Evolutionary conservation across 2,113 vertebrate genomes (phyloP).

Genomic region (Paramisgurnus dabryanus): DNA sequence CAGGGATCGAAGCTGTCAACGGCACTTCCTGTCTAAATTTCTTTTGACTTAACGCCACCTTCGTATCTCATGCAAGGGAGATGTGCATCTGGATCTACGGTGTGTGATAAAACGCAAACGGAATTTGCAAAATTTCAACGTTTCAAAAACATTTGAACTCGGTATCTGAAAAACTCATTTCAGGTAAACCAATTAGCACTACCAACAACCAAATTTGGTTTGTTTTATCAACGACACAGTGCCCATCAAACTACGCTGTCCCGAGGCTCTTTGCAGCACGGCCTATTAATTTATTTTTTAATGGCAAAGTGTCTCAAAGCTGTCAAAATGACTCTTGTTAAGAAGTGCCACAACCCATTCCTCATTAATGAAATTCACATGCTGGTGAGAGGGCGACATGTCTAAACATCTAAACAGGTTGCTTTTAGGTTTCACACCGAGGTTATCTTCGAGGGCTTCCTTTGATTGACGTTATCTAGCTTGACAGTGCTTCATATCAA

Average conservation of each 20-base stretch:
- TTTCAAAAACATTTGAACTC: conserved; percentile 65
- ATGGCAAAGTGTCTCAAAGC: conserved; percentile 70
- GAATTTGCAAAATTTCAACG: conserved; percentile 63
- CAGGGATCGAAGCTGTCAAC: conserved; percentile 76
- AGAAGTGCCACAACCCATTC: conserved; percentile 77
- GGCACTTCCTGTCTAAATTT: conserved; percentile 76
- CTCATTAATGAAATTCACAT: conserved; percentile 73
- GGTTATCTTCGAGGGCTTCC: conserved; percentile 73
- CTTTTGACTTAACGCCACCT: conserved; percentile 57
- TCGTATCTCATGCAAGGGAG: conserved; percentile 51
- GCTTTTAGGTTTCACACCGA: conserved; percentile 75
- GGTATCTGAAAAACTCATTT: conserved; percentile 75
- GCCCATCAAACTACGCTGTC: conserved; percentile 60
- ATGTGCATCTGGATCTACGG: conserved; percentile 46
- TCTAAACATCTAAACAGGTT: conserved; percentile 77
- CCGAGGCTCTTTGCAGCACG: conserved; percentile 60
- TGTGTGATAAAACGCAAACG: conserved; percentile 48
- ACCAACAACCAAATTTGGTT: conserved; percentile 54
- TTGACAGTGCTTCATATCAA: conserved; percentile 77
- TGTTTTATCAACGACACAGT: conserved; percentile 41
- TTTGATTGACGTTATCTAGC: conserved; percentile 77
- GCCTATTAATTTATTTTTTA: conserved; percentile 62
- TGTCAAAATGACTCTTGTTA: conserved; percentile 80
- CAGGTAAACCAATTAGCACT: conserved; percentile 78
- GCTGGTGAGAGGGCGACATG: conserved; percentile 71